These are phyloP conservation scores for Erpetoichthys calabaricus DNA, from an alignment of 2,797 vertebrate genomes.

Conservation along the genomic window DNA sequence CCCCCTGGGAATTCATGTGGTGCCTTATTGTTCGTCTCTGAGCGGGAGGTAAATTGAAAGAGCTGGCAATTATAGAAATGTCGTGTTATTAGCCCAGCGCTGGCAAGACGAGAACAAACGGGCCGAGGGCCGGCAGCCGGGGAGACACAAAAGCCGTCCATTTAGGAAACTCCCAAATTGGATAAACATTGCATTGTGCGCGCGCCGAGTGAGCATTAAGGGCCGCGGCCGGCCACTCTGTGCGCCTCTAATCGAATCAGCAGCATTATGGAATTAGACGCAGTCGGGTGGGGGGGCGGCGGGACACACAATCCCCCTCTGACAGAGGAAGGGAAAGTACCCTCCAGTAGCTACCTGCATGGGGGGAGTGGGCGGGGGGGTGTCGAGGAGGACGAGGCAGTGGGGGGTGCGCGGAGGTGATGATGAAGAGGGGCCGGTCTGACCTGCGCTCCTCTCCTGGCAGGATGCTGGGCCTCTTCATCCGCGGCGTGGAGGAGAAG, in stretches of 20 bases:
- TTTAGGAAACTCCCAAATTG: background rate
- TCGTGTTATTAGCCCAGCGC: background rate
- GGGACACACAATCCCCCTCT: too few species aligned
- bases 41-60: conserved; percentile 72
- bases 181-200: background rate
- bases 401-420: too few species aligned
- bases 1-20: conserved; percentile 85
- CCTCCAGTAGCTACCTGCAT: too few species aligned
- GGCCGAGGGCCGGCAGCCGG: background rate
- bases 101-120: conserved; percentile 1
- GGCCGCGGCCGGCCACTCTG: too few species aligned
- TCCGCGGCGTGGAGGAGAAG: conserved; percentile 81
- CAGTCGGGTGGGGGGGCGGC: too few species aligned
- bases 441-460: conserved; percentile 4
- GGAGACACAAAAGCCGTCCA: background rate
- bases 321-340: too few species aligned
- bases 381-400: too few species aligned
- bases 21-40: conserved; percentile 85
- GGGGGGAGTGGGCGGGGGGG: too few species aligned
- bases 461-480: conserved; percentile 78
- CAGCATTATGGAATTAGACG: too few species aligned
- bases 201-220: too few species aligned
- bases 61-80: conserved; percentile 5
- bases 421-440: too few species aligned
- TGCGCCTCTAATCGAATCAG: too few species aligned